phyloP scores from a whole-genome alignment of 1,140 invertebrate species.

The Wasmannia auropunctata region DNA sequence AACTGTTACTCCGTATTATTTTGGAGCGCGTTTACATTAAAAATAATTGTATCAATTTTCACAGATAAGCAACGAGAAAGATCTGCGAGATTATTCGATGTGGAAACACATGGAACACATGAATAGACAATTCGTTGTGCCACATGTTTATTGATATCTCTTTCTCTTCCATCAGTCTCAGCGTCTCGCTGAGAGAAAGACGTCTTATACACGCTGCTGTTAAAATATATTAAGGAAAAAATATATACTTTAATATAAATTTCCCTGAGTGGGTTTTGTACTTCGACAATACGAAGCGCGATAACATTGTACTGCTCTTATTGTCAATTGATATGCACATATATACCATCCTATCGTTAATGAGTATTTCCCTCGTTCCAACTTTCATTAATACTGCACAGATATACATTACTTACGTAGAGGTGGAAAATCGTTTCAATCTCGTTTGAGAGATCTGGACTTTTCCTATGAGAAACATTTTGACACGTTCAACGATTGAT shows the following conservation, averaged over 20 bases:
- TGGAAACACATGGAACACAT: constrained; percentile 56
- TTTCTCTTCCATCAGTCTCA: constrained; percentile 19
- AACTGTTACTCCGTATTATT: not conserved
- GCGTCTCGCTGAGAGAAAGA: not conserved
- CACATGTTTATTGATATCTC: constrained; percentile 61
- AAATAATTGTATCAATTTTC: not conserved
- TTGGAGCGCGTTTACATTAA: not conserved
- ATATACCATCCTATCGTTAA: constrained; percentile 34
- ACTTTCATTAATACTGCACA: constrained; percentile 54
- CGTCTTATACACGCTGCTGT: not conserved
- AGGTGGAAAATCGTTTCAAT: constrained; percentile 15
- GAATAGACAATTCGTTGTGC: constrained; percentile 53
- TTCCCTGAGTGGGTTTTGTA: constrained; percentile 69
- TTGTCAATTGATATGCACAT: not conserved
- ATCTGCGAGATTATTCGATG: not conserved
- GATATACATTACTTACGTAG: constrained; percentile 13
- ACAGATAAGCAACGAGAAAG: not conserved
- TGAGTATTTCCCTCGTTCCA: constrained; percentile 4
- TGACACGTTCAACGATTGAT: not conserved
- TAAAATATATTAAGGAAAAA: constrained; percentile 13
- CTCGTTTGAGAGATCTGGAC: not conserved
- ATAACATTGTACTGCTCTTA: not conserved
- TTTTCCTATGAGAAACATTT: not conserved
- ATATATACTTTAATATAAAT: constrained; percentile 32
- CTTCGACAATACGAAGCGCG: constrained; percentile 23